These are phyloP conservation scores for Aurelia sp. DNA, from an alignment of 30 jellyfish, hydroid and myxozoan genomes.

Conservation along the genomic window DNA sequence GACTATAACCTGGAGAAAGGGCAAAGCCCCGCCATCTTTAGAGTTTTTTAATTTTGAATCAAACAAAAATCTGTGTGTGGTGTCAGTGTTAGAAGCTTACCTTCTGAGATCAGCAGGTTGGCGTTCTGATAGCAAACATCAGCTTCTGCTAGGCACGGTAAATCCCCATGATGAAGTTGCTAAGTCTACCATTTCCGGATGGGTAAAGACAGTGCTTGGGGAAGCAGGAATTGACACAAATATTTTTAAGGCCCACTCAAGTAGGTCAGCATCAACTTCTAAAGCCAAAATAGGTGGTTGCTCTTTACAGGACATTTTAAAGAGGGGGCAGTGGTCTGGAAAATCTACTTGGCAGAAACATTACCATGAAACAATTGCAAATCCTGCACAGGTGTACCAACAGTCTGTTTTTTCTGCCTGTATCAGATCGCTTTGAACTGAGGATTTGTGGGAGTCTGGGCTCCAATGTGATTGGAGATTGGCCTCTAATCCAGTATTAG, in stretches of 20 bases:
- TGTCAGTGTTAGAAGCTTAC: slow-evolving; percentile 35
- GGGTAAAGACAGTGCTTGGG: no score
- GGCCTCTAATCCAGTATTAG: no score
- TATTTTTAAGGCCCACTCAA: no score
- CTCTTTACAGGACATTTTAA: slow-evolving; percentile 44
- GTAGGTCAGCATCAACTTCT: slow-evolving; percentile 2
- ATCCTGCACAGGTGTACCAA: slow-evolving; percentile 5
- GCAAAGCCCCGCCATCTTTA: slow-evolving; percentile 51
- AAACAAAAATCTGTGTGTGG: slow-evolving; percentile 29
- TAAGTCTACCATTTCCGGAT: no score
- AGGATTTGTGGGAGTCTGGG: no score
- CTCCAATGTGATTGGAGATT: no score
- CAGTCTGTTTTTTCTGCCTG: no score
- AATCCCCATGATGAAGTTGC: no score
- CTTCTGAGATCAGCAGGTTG: slow-evolving; percentile 22
- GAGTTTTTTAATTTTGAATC: slow-evolving; percentile 27
- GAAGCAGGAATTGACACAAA: no score
- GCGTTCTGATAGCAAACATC: slow-evolving; percentile 30
- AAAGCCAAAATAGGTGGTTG: slow-evolving; percentile 23
- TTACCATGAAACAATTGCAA: slow-evolving; percentile 4
- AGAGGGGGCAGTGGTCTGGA: slow-evolving; percentile 62
- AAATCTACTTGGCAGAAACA: slow-evolving; percentile 63
- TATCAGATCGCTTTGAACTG: no score
- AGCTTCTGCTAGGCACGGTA: neutral
- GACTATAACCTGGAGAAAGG: slow-evolving; percentile 47